phyloP scores from a whole-genome alignment of 2,113 vertebrate species.

The Sinocyclocheilus grahami region DNA sequence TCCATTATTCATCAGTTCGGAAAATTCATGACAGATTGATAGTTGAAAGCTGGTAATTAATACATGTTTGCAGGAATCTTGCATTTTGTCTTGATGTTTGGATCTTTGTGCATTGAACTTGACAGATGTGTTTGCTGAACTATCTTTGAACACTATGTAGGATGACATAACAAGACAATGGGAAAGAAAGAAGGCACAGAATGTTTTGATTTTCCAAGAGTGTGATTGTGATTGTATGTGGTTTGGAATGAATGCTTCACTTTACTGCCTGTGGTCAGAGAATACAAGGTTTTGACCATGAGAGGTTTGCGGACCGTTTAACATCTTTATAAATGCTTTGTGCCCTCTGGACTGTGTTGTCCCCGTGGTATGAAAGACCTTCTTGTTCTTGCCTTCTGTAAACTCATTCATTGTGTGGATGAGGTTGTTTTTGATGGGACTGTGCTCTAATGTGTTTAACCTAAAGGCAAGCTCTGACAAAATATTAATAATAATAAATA shows the following conservation, averaged over 20 bases:
- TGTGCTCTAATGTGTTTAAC: not conserved
- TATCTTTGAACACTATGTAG: not conserved
- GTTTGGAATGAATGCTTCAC: conserved; percentile 24
- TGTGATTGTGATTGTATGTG: conserved; percentile 17
- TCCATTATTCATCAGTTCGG: not conserved
- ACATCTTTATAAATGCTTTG: conserved; percentile 50
- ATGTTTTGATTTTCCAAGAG: conserved; percentile 24
- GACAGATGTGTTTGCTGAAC: conserved; percentile 28
- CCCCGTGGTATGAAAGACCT: conserved; percentile 49
- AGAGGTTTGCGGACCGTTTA: conserved; percentile 25
- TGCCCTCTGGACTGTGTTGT: conserved; percentile 44
- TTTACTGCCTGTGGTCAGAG: conserved; percentile 27
- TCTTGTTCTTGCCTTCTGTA: conserved; percentile 51
- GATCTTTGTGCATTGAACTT: conserved; percentile 10
- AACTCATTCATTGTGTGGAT: conserved; percentile 49
- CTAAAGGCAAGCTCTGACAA: not conserved
- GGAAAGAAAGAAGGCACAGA: conserved; percentile 11
- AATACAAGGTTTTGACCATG: conserved; percentile 47
- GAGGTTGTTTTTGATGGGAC: not conserved
- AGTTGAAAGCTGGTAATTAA: conserved; percentile 12
- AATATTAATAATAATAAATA: not conserved
- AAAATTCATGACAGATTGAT: not conserved
- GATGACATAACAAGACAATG: conserved; percentile 37
- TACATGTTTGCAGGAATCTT: not conserved
- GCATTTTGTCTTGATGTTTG: conserved; percentile 2